Conservation (phyloP, 2,797 vertebrate genomes). For the Megaceryle alcyon region DNA sequence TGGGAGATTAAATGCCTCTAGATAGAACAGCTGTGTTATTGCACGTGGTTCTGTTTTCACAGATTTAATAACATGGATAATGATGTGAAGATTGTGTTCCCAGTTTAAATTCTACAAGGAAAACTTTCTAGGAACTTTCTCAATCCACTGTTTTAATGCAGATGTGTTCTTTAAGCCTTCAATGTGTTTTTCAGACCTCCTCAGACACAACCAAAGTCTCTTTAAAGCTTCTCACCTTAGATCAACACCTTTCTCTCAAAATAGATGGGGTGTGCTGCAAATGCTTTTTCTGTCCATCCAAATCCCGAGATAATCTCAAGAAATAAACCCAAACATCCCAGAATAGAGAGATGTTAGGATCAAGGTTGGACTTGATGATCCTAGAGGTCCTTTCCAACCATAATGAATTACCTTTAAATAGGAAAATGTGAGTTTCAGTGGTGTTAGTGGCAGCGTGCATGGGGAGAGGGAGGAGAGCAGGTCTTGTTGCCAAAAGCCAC, state of each 20-base stretch:
- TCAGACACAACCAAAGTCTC: neutral
- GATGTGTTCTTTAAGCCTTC: neutral
- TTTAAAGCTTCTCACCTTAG: neutral
- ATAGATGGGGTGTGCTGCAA: neutral
- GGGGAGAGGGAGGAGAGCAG: neutral
- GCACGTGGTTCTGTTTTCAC: neutral
- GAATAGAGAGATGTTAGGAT: neutral
- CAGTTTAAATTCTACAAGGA: neutral
- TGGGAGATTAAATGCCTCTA: neutral
- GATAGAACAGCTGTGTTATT: neutral
- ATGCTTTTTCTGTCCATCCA: neutral
- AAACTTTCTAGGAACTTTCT: constrained; percentile 21
- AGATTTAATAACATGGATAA: constrained; percentile 9
- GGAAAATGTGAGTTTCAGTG: neutral
- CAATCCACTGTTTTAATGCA: neutral
- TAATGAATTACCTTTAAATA: neutral
- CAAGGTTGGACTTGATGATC: too few relatives aligned
- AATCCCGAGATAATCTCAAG: neutral
- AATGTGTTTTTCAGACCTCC: neutral
- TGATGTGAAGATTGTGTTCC: neutral
- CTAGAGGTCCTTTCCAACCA: too few relatives aligned
- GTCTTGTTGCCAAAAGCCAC: neutral
- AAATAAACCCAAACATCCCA: neutral
- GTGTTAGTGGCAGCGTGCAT: neutral
- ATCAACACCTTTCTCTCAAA: neutral